Evolutionary conservation across 2,797 vertebrate species (phyloP), one percentile per base, ranked within the genome.

Genomic region (Darevskia nairensis): DNA sequence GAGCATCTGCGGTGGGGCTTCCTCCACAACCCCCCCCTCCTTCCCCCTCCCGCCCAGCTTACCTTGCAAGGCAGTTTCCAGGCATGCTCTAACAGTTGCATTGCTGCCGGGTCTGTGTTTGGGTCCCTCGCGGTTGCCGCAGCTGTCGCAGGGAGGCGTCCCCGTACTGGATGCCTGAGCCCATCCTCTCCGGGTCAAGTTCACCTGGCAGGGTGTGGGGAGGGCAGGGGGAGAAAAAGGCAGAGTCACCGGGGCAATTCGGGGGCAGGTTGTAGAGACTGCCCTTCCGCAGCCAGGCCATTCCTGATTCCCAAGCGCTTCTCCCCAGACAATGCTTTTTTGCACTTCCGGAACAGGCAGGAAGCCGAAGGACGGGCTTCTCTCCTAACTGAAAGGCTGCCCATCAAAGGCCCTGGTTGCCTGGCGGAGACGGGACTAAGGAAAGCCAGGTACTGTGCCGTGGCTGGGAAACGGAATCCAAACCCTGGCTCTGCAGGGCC

Each of bases 111-210:
- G 96, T 96, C 95, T 98, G 98, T 0, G 97, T 95, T 94, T 98
- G 98, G 85, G 97, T 97, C 2, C 98, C 97, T 17, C 98, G 98
- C 23, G 98, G 98, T 89, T 98, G 98, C 87, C 98, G 97, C 27
- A 98, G 97, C 95, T 99, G 98, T 39, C 98, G 97, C 88, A 98
- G 91, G 0, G 98, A 98, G 0, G 98, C 97, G 0, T 98, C 98
- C 0, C 98, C 98, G 0, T 98, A 99, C 94, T 99, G 98, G 93
- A 99, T 98, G 6, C 98, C 98, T 2, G 98, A 99, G 32, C 98
- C 98, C 98, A 99, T 99, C 94, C 98, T 96, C 96, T 99, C 98
- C 0, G 98, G 98, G 95, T 99, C 98, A 61, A 99, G 95, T 94
- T 99, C 98, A n/a, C 98, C 98, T 99, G 90, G 6, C 0, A 5